Conservation (phyloP, 2,113 vertebrate genomes). For the Phylloscopus trochilus region DNA sequence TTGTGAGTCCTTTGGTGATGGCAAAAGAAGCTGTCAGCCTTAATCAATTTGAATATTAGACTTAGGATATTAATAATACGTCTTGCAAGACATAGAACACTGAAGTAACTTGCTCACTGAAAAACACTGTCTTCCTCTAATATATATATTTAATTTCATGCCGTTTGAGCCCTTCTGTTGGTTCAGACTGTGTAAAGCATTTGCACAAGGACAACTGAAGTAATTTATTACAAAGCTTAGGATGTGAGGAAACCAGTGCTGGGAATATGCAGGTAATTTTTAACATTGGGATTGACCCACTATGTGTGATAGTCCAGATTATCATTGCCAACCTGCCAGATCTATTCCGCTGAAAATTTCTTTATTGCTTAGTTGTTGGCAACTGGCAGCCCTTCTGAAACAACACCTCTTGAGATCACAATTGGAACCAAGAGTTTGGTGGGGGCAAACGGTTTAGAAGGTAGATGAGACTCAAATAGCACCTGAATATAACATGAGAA, state of each 20-base stretch:
- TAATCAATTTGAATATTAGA: not conserved
- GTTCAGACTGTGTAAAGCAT: not conserved
- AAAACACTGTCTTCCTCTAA: not conserved
- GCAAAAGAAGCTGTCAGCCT: not conserved
- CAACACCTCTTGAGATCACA: not conserved
- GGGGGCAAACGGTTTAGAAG: not conserved
- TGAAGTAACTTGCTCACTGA: not conserved
- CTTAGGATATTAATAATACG: not conserved
- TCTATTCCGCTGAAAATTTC: not conserved
- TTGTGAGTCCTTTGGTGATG: not conserved
- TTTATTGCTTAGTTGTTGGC: not conserved
- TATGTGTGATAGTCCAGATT: not conserved
- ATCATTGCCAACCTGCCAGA: not conserved
- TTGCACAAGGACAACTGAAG: not conserved
- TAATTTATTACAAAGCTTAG: not conserved
- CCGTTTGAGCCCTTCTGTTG: not conserved
- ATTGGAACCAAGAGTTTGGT: not conserved
- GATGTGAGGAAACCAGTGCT: not conserved
- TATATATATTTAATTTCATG: not conserved
- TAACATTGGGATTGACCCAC: not conserved
- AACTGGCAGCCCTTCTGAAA: not conserved
- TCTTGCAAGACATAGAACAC: not conserved
- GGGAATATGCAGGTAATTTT: not conserved
- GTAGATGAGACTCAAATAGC: not conserved
- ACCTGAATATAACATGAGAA: conserved; percentile 25